phyloP scores from a whole-genome alignment of 2,113 vertebrate genomes.

The Heliornis fulica region DNA sequence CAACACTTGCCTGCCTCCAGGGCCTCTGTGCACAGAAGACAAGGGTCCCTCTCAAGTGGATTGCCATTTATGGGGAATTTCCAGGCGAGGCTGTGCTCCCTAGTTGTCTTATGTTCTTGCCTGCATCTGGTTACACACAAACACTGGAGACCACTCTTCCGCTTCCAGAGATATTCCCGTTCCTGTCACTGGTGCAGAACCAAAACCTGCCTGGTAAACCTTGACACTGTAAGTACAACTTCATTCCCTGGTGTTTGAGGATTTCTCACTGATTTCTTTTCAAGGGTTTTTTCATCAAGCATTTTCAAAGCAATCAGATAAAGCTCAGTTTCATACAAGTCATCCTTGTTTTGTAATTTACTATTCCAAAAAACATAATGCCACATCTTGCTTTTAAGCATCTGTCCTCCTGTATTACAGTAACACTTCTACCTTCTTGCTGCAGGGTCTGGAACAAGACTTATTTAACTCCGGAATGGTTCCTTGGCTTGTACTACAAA shows the following conservation, averaged over 20 bases:
- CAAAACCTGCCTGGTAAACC: not conserved
- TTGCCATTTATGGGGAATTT: conserved; percentile 8
- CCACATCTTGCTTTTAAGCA: not conserved
- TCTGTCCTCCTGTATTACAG: not conserved
- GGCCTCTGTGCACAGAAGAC: not conserved
- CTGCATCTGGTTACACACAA: not conserved
- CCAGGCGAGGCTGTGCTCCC: not conserved
- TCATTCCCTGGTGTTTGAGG: not conserved
- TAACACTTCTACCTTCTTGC: not conserved
- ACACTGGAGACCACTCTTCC: not conserved
- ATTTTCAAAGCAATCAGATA: not conserved
- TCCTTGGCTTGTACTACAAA: not conserved
- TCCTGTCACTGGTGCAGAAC: not conserved
- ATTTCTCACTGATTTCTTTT: not conserved
- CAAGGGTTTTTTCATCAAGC: not conserved
- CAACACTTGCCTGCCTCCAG: not conserved
- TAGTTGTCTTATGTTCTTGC: not conserved
- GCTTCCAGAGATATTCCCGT: not conserved
- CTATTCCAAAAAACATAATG: not conserved
- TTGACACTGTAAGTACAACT: not conserved
- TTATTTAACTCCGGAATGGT: no score
- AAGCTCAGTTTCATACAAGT: not conserved
- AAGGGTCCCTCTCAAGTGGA: not conserved
- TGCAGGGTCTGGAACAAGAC: not conserved
- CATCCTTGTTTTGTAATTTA: not conserved